A percentile compares a stretch with the other conserved stretches of the same genome.
phyloP scores from a whole-genome alignment of 2,797 vertebrate genomes.

The Mormyrus proboscirostris region DNA sequence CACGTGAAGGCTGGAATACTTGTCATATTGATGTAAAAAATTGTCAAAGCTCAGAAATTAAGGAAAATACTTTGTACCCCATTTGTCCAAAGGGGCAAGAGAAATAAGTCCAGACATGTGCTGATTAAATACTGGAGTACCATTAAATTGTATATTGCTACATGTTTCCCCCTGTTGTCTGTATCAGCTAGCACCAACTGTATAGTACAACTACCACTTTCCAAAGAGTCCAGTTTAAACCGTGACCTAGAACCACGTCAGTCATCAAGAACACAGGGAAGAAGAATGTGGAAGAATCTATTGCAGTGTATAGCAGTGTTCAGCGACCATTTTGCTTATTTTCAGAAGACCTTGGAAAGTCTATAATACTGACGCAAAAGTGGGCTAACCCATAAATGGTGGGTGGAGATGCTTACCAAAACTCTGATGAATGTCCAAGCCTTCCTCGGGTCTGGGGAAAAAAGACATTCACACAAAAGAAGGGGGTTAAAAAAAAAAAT shows the following conservation, averaged over 20 bases:
- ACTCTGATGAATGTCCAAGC: constrained; percentile 39
- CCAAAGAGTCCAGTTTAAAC: not conserved
- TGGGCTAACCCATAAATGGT: constrained; percentile 25
- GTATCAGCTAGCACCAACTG: not conserved
- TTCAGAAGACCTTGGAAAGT: not conserved
- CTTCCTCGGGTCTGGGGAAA: constrained; percentile 43
- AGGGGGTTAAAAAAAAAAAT: not conserved
- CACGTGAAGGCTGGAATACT: not conserved
- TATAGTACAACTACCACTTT: not conserved
- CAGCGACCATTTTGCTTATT: not conserved
- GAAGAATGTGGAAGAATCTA: not conserved
- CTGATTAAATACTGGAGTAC: not conserved
- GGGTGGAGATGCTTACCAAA: constrained; percentile 45
- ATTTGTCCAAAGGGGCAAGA: not conserved
- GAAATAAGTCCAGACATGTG: not conserved
- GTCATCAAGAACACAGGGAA: not conserved
- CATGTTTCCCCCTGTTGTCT: not conserved
- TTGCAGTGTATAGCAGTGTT: not conserved
- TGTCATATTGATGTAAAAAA: not conserved
- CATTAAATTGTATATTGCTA: not conserved
- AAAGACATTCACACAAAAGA: constrained; percentile 17
- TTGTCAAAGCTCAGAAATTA: not conserved
- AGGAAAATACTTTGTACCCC: not conserved
- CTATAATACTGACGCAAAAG: not conserved
- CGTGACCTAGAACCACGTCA: not conserved